Evolutionary conservation across 2,797 vertebrate species (phyloP), one percentile per base, ranked within the genome.

Genomic region (Cryptoprocta ferox): DNA sequence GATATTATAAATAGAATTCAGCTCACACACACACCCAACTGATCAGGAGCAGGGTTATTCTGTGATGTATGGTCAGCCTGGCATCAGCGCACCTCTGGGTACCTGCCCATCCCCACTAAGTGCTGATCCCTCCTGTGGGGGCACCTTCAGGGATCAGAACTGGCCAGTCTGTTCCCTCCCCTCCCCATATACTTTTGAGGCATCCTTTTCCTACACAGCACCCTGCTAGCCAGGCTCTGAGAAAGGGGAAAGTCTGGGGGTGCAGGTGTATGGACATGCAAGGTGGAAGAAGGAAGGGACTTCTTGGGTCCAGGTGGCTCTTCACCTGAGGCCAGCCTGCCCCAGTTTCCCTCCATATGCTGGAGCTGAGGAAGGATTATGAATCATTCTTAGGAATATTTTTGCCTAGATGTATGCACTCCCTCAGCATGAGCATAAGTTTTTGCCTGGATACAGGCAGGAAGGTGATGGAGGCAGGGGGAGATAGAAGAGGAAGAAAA

Each of bases 361-460:
- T 82, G 42, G 71, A 95, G 88, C 68, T 76, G 19, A 95, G 78
- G 53, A 84, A 85, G 71, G 71, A 93, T 65, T 63, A 80, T 63
- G 91, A 91, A 63, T 95, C 53, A 87, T 73, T 84, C 65, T 75
- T 87, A 71, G 91, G 56, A 70, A 70, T 82, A 76, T 68, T 96
- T 96, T 56, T 85, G 45, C 82, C 56, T 82, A 63, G 37, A 86
- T 90, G 87, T 68, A 81, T 19, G 89, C 37, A 93, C 42, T 15
- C 91, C 16, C 26, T 70, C 19, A n/a, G 37, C 35, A n/a, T 30
- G 37, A 66, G 13, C 63, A 75, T 50, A 61, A 95, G 63, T 65
- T 86, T 86, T 86, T 96, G 76, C n/a, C n/a, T 56, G 21, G 91
- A 82, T n/a, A 39, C 80, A 88, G 45, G 61, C 68, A 79, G 93